Conservation (phyloP, 1,140 invertebrate genomes). For the Laupala kohalensis region DNA sequence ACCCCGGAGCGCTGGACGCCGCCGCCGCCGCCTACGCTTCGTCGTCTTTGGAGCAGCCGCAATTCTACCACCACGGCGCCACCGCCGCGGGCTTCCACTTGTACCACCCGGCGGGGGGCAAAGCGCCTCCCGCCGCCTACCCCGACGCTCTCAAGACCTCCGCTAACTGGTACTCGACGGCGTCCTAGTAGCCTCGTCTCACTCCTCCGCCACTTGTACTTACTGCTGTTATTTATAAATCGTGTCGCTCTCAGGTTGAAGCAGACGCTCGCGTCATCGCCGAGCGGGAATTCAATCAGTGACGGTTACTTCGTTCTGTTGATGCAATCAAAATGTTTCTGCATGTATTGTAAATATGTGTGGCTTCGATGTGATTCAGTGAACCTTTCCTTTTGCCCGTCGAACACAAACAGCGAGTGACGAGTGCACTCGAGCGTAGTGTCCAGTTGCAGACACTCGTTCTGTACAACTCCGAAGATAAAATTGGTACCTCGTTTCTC, state of each 20-base stretch:
- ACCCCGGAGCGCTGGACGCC: slow-evolving; percentile 41
- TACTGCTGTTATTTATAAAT: no score
- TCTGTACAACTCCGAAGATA: no score
- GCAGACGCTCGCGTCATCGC: no score
- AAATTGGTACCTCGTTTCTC: no score
- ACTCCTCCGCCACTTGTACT: neutral
- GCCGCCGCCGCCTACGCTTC: slow-evolving; percentile 37
- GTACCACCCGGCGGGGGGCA: slow-evolving; percentile 59
- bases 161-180: slow-evolving; percentile 61
- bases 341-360: no score
- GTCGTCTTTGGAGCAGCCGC: slow-evolving; percentile 52
- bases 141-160: slow-evolving; percentile 32
- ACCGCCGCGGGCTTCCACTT: slow-evolving; percentile 71
- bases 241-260: no score
- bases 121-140: slow-evolving; percentile 32
- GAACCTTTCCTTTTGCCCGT: no score
- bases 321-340: no score
- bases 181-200: slow-evolving; percentile 43
- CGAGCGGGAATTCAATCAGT: no score
- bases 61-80: slow-evolving; percentile 64
- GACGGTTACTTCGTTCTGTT: no score
- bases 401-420: neutral
- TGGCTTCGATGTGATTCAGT: no score
- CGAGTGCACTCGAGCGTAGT: neutral
- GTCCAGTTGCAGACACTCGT: no score